Evolutionary conservation across 2,888 invertebrate species (phyloP).

Genomic region (Papilio demoleus): DNA sequence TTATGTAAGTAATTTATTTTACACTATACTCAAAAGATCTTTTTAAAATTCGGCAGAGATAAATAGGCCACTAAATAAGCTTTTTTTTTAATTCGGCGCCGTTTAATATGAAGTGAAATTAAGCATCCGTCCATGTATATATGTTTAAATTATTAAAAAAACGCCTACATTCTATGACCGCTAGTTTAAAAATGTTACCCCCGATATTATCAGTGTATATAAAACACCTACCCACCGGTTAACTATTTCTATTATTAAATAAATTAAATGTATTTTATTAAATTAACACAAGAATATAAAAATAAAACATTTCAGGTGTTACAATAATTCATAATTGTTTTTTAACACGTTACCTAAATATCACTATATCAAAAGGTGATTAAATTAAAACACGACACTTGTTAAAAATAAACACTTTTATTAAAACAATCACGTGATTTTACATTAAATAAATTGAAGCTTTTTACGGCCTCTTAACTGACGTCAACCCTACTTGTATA

Average conservation of each 20-base stretch:
- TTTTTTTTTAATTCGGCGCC: no score
- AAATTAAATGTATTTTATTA: background rate
- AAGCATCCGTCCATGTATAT: no score
- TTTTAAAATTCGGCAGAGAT: no score
- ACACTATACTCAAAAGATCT: no score
- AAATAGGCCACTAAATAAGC: no score
- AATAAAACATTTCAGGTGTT: slow-evolving; percentile 22
- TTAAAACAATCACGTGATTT: background rate
- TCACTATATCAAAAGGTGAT: slow-evolving; percentile 7
- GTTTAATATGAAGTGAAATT: no score
- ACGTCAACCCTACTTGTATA: no score
- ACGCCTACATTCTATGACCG: background rate
- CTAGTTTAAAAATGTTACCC: background rate
- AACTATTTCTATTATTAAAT: slow-evolving; percentile 3
- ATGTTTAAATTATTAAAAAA: no score
- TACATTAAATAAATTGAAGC: no score
- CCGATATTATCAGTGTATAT: background rate
- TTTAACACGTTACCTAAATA: slow-evolving; percentile 26
- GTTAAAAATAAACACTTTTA: slow-evolving; percentile 18
- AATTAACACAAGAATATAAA: slow-evolving; percentile 12
- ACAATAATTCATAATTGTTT: slow-evolving; percentile 6
- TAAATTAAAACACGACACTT: slow-evolving; percentile 5
- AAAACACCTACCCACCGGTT: background rate
- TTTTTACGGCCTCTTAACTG: no score
- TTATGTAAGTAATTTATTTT: no score